Conservation (phyloP, 1,140 invertebrate species). For the Cecropterus lyciades region DNA sequence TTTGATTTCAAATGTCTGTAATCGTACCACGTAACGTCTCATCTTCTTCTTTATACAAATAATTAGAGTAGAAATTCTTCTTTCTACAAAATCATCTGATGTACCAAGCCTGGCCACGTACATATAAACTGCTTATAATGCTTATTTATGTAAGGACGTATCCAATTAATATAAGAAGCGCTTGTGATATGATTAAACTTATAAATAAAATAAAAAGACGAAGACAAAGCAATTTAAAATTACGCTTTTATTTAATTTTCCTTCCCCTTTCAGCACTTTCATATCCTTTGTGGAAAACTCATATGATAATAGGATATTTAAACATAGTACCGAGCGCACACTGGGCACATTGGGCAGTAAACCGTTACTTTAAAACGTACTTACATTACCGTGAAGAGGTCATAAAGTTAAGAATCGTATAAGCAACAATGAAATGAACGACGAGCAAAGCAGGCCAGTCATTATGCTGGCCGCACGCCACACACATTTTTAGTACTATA, state of each 20-base stretch:
- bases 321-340: constrained; percentile 9
- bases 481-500: background rate
- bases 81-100: too few species aligned
- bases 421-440: constrained; percentile 38
- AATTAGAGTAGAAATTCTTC: too few species aligned
- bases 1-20: too few species aligned
- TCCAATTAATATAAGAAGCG: too few species aligned
- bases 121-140: too few species aligned
- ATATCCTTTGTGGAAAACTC: background rate
- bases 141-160: too few species aligned
- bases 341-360: constrained; percentile 1
- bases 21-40: too few species aligned
- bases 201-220: too few species aligned
- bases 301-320: constrained; percentile 19
- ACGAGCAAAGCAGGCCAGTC: constrained; percentile 36
- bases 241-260: constrained; percentile 10
- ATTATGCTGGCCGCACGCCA: background rate
- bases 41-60: too few species aligned
- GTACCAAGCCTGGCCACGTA: too few species aligned
- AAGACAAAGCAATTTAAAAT: background rate
- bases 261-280: background rate
- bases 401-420: constrained; percentile 34
- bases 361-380: constrained; percentile 20
- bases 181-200: too few species aligned
- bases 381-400: constrained; percentile 15